phyloP scores from a whole-genome alignment of 2,888 invertebrate species.

The Agonopterix subpropinquella region DNA sequence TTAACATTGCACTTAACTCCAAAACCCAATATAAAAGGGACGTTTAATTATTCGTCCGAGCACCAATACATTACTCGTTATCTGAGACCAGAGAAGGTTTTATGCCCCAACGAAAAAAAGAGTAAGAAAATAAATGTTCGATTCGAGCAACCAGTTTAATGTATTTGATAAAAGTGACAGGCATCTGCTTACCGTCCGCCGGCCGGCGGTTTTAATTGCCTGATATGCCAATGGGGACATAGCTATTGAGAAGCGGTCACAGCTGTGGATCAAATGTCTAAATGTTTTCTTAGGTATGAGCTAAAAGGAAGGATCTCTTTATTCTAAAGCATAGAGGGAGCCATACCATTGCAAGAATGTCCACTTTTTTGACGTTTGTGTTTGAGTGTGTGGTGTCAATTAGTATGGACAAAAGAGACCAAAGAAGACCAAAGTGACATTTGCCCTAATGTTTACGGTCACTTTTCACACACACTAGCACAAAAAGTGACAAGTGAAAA shows the following conservation, averaged over 20 bases:
- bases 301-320: too few relatives aligned
- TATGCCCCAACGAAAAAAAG: conserved; percentile 43
- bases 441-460: too few relatives aligned
- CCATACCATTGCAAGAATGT: too few relatives aligned
- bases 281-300: conserved; percentile 17
- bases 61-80: conserved; percentile 67
- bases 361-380: too few relatives aligned
- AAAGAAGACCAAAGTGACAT: too few relatives aligned
- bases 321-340: too few relatives aligned
- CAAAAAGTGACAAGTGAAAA: too few relatives aligned
- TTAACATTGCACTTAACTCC: conserved; percentile 28
- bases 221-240: conserved; percentile 56
- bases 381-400: too few relatives aligned
- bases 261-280: conserved; percentile 43
- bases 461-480: too few relatives aligned
- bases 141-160: conserved; percentile 66
- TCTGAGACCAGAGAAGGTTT: conserved; percentile 55
- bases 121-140: conserved; percentile 56
- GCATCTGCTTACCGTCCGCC: conserved; percentile 64
- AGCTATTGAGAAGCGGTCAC: conserved; percentile 20
- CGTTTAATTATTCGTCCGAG: conserved; percentile 65
- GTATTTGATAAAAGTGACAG: conserved; percentile 73
- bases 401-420: too few relatives aligned
- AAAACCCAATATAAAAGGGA: conserved; percentile 44
- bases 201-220: conserved; percentile 63